These are phyloP conservation scores for Caretta caretta DNA, from an alignment of 2,113 vertebrate genomes.

Conservation along the genomic window DNA sequence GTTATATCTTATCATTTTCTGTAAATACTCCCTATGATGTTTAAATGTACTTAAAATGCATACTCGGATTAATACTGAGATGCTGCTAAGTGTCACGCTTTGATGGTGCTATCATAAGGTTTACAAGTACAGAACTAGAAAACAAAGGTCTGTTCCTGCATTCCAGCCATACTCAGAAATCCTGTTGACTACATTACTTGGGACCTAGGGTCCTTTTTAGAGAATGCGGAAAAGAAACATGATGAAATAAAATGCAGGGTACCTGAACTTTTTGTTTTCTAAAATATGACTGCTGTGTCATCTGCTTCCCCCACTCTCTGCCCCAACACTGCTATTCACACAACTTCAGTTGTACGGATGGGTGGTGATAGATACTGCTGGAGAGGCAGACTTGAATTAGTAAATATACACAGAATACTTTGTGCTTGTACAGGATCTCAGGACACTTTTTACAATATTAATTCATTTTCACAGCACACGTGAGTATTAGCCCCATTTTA, in stretches of 20 bases:
- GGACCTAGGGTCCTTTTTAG: neutral
- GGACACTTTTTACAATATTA: neutral
- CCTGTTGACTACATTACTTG: neutral
- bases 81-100: neutral
- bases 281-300: slow-evolving; percentile 16
- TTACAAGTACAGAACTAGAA: neutral
- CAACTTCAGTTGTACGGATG: neutral
- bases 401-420: neutral
- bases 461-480: neutral
- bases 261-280: slow-evolving; percentile 14
- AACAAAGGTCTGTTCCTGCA: neutral
- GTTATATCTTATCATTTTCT: slow-evolving; percentile 31
- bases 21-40: neutral
- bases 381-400: neutral
- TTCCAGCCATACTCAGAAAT: neutral
- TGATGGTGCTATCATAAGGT: neutral
- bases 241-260: slow-evolving; percentile 18
- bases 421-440: neutral
- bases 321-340: slow-evolving; percentile 10
- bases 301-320: neutral
- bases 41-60: neutral
- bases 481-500: neutral
- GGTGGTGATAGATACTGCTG: accelerated
- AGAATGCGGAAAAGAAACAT: neutral
- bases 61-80: neutral